Conservation (phyloP, 2,797 vertebrate genomes). For the Mustela erminea region DNA sequence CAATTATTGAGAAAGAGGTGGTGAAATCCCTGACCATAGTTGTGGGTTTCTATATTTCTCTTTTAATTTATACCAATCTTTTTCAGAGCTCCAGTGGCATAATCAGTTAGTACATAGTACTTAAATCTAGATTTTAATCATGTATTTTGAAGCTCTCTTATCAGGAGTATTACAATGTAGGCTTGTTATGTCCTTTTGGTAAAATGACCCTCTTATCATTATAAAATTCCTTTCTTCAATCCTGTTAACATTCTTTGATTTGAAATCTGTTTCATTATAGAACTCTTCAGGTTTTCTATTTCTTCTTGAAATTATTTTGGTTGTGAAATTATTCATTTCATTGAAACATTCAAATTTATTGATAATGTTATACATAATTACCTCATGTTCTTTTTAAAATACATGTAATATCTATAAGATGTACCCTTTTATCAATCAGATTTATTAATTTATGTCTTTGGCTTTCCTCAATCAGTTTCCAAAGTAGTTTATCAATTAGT, state of each 20-base stretch:
- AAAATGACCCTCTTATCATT: not conserved
- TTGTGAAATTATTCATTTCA: not conserved
- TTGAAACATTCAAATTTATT: conserved; percentile 15
- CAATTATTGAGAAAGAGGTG: not conserved
- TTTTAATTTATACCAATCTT: not conserved
- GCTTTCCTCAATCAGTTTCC: not conserved
- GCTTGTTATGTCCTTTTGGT: not conserved
- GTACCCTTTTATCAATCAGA: not conserved
- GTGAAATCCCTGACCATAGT: not conserved
- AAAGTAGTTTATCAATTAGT: not conserved
- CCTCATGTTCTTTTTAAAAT: not conserved
- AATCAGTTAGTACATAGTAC: not conserved
- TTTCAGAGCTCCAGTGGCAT: not conserved
- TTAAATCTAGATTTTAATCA: not conserved
- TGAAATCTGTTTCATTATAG: conserved; percentile 33
- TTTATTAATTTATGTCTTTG: not conserved
- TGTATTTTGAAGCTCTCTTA: not conserved
- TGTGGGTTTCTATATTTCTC: too few species aligned
- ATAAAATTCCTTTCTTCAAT: not conserved
- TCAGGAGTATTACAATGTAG: not conserved
- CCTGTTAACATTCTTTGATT: not conserved
- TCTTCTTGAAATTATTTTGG: conserved; percentile 1
- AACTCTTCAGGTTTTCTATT: conserved; percentile 5
- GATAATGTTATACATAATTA: not conserved
- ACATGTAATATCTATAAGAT: not conserved